These are phyloP conservation scores for Lasioglossum calceatum DNA, from an alignment of 2,888 invertebrate genomes.

Conservation along the genomic window DNA sequence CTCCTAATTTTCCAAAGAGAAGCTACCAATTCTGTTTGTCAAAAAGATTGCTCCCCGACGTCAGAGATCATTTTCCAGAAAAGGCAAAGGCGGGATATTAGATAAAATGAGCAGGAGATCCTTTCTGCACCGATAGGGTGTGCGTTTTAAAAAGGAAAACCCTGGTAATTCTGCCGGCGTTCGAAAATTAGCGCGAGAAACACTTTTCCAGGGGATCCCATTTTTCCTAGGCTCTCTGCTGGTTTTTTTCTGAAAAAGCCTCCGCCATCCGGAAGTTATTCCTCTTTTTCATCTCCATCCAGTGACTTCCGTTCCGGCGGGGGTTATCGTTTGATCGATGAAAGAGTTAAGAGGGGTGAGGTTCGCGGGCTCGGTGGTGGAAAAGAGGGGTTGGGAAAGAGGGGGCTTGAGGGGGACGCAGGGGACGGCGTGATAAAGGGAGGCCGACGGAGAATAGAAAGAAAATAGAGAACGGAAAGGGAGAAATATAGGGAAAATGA, in stretches of 20 bases:
- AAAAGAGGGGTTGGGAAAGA: neutral
- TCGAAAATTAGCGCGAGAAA: conserved; percentile 42
- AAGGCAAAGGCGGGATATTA: neutral
- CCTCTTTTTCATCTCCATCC: conserved; percentile 56
- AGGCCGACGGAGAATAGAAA: conserved; percentile 48
- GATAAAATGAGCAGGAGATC: neutral
- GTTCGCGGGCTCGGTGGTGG: neutral
- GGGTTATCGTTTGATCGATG: conserved; percentile 70
- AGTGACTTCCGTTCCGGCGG: conserved; percentile 50
- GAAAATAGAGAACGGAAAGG: conserved; percentile 62
- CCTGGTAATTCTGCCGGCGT: neutral
- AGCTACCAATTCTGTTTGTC: neutral
- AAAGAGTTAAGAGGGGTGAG: conserved; percentile 59
- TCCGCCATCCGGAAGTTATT: conserved; percentile 48
- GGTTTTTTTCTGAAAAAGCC: conserved; percentile 13
- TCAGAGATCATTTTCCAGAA: neutral
- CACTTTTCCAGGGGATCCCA: conserved; percentile 15
- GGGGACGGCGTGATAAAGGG: conserved; percentile 46
- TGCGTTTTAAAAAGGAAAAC: neutral
- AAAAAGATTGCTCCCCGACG: neutral
- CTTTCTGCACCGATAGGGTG: neutral
- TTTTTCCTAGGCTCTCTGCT: neutral
- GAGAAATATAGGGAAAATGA: conserved; percentile 64
- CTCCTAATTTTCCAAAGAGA: no score
- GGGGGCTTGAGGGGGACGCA: neutral